A percentile compares a stretch with the other conserved stretches of the same genome.
phyloP scores from a whole-genome alignment of 1,140 invertebrate genomes.

The Hydropsyche tenuis region DNA sequence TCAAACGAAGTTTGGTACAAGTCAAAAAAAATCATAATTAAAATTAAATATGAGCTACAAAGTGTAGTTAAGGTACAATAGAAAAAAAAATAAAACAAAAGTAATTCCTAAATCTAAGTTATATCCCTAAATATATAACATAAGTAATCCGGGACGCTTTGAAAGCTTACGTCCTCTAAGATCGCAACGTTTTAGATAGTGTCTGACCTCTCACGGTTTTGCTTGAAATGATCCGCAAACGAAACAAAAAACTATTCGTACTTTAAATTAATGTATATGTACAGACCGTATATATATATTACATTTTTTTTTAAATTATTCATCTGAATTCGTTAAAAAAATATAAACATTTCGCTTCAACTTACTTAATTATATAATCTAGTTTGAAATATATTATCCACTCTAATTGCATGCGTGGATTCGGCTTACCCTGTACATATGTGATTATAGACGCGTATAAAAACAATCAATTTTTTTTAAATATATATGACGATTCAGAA shows the following conservation, averaged over 20 bases:
- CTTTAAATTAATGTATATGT: not conserved
- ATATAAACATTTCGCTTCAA: conserved; percentile 25
- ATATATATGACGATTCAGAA: too few species aligned
- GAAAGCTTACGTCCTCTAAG: conserved; percentile 10
- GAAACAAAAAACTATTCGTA: too few species aligned
- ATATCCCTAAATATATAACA: conserved; percentile 2
- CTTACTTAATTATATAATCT: not conserved
- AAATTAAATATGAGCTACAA: not conserved
- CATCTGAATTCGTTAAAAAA: conserved; percentile 25
- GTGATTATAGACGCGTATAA: conserved; percentile 3
- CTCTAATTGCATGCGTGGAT: not conserved
- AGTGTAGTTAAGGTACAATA: not conserved
- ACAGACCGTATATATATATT: not conserved
- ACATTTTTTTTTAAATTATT: not conserved
- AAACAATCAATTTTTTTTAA: too few species aligned
- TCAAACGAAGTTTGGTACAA: conserved; percentile 15
- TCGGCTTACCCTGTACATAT: conserved; percentile 28
- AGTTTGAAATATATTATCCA: not conserved
- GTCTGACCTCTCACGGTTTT: conserved; percentile 23
- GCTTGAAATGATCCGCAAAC: not conserved
- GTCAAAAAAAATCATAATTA: conserved; percentile 2
- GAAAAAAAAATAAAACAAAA: not conserved
- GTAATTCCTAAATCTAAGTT: not conserved
- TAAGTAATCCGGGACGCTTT: conserved; percentile 29
- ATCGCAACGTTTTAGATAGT: conserved; percentile 39